phyloP scores from a whole-genome alignment of 2,888 invertebrate genomes.

The Machimus atricapillus region DNA sequence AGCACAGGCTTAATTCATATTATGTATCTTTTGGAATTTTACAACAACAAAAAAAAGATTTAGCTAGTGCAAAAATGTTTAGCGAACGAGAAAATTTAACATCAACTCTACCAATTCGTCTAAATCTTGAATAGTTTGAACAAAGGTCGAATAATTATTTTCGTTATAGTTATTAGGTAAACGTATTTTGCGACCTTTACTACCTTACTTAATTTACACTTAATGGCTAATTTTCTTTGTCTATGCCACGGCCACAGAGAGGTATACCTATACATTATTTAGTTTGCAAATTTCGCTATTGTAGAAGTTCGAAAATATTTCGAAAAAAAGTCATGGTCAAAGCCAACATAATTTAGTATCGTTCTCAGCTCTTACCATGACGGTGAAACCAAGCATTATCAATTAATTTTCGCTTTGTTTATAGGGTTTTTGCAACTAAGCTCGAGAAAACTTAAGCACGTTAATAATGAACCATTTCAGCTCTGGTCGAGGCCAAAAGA shows the following conservation, averaged over 20 bases:
- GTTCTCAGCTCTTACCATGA: neutral
- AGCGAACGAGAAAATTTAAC: too few relatives aligned
- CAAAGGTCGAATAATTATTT: too few relatives aligned
- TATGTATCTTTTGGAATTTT: too few relatives aligned
- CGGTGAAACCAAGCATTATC: neutral
- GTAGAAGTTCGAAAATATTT: neutral
- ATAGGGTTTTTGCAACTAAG: neutral
- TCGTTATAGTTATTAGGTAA: too few relatives aligned
- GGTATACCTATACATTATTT: neutral
- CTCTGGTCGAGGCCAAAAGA: neutral
- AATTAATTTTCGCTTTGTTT: neutral
- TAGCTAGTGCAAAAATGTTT: too few relatives aligned
- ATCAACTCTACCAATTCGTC: too few relatives aligned
- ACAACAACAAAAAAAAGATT: too few relatives aligned
- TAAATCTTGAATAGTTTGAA: too few relatives aligned
- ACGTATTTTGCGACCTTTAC: neutral
- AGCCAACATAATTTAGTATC: neutral
- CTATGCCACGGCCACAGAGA: neutral
- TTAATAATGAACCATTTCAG: neutral
- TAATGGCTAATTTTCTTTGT: neutral
- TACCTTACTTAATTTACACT: neutral
- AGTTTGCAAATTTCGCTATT: neutral
- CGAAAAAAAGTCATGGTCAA: neutral
- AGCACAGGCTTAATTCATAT: too few relatives aligned
- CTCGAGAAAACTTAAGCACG: neutral